Base-by-base conservation (phyloP, 1,140 invertebrate species). In the Drosophila nigromelanica region DNA sequence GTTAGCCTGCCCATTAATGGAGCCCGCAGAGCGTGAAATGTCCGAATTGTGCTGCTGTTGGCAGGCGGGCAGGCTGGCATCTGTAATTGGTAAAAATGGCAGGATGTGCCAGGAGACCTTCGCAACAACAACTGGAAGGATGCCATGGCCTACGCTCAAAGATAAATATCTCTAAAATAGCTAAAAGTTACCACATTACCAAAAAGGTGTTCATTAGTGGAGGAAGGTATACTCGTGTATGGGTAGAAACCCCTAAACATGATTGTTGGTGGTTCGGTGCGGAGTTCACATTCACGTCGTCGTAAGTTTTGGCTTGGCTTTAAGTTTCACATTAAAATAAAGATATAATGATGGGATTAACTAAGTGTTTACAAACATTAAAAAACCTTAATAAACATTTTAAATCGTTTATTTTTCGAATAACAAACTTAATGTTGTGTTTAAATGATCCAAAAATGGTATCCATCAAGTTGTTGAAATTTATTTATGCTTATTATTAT, bases 41-140 rank as follows among this genome's bases (percentile, higher is more conserved):
- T 55, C 51, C 30, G 30, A 50, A 64, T 48, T 21, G 33, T 47
- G 7, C 14, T 37, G 37, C 42, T 12, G 50, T 40, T 52, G 30
- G 7, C 27, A 58, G 40, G 60, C 48, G n/a, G 51, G 12, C 35
- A 48, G 58, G 15, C 39, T 43, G 37, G 15, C 5, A 30, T 52
- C 62, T 51, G 54, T 59, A 72, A 72, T 72, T 72, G 52, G 47
- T 15, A 18, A 35, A 59, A 67, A 67, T 52, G 62, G 4, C 33
- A 52, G 61, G 69, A 72, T 59, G 24, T 33, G 54, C 24, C 47
- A 27, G 45, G 8, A 39, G 56, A 37, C 61, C 47, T 30, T 4
- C 11, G 33, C 51, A 15, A 27, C 12, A 48, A 7, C 47, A 50
- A 21, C 27, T 50, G 48, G 27, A 27, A 50, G 48, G 48, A 50